Conservation (phyloP, 2,113 vertebrate genomes). For the Pseudopipra pipra region DNA sequence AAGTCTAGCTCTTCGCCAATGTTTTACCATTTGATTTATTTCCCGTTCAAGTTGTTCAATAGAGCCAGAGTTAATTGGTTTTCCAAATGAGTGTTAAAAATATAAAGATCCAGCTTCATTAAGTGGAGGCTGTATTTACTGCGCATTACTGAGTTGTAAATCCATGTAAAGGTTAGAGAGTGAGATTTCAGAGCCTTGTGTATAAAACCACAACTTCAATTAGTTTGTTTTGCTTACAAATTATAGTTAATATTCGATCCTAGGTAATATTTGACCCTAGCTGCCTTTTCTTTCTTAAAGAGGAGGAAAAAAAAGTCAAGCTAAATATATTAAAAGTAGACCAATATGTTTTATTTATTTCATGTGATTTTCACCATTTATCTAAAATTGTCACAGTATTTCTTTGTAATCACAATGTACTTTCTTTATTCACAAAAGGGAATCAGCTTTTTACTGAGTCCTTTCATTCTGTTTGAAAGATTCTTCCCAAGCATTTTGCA, state of each 20-base stretch:
- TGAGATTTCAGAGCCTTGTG: conserved; percentile 44
- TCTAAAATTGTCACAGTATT: background rate
- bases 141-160: conserved; percentile 70
- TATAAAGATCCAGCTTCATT: conserved; percentile 85
- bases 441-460: background rate
- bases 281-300: background rate
- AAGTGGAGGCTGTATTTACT: conserved; percentile 75
- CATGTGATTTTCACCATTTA: background rate
- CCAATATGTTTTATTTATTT: background rate
- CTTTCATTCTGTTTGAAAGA: background rate
- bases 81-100: conserved; percentile 90
- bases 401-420: background rate
- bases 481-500: background rate
- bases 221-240: conserved; percentile 14
- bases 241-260: conserved; percentile 33
- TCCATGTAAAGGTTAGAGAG: conserved; percentile 73
- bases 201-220: conserved; percentile 52
- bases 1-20: conserved; percentile 82
- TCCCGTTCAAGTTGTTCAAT: conserved; percentile 83
- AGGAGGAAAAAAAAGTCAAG: background rate
- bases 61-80: conserved; percentile 89
- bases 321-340: background rate
- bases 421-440: background rate
- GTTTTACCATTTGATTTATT: conserved; percentile 97
- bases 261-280: background rate